Evolutionary conservation across 2,888 invertebrate species (phyloP).

Genomic region (Idaea biselata): DNA sequence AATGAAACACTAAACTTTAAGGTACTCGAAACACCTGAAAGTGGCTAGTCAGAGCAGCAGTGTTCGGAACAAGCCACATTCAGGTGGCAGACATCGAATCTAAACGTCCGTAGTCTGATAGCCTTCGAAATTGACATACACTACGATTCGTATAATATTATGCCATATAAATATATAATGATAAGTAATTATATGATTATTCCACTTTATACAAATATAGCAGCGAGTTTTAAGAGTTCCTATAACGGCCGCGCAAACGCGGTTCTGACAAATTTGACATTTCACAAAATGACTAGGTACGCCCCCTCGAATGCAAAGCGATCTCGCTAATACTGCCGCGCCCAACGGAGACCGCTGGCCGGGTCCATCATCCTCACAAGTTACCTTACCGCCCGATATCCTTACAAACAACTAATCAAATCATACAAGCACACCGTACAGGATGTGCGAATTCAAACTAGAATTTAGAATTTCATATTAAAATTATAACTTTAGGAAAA

Average conservation of each 20-base stretch:
- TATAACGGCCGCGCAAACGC: slow-evolving; percentile 81
- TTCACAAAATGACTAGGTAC: slow-evolving; percentile 81
- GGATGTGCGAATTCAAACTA: slow-evolving; percentile 48
- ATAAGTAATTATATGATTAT: slow-evolving; percentile 72
- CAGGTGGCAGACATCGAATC: slow-evolving; percentile 23
- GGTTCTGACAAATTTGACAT: slow-evolving; percentile 77
- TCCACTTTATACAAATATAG: slow-evolving; percentile 86
- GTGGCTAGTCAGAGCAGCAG: slow-evolving; percentile 5
- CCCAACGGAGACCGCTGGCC: slow-evolving; percentile 12
- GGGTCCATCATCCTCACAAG: slow-evolving; percentile 27
- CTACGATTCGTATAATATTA: slow-evolving; percentile 75
- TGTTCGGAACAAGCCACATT: slow-evolving; percentile 15
- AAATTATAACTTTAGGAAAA: slow-evolving; percentile 19
- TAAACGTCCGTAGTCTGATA: slow-evolving; percentile 65
- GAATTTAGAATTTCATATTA: slow-evolving; percentile 49
- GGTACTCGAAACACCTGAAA: slow-evolving; percentile 6
- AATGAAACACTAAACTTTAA: slow-evolving; percentile 16
- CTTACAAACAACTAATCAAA: slow-evolving; percentile 60
- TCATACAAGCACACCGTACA: slow-evolving; percentile 38
- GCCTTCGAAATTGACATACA: slow-evolving; percentile 77
- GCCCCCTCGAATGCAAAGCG: slow-evolving; percentile 56
- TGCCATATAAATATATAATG: slow-evolving; percentile 64
- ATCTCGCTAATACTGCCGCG: slow-evolving; percentile 57
- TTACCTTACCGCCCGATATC: slow-evolving; percentile 38
- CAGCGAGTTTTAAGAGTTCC: slow-evolving; percentile 89